Percentiles rank a stretch among this genome's conserved stretches.
phyloP scores from a whole-genome alignment of 2,797 vertebrate species.

The Amblyraja radiata region DNA sequence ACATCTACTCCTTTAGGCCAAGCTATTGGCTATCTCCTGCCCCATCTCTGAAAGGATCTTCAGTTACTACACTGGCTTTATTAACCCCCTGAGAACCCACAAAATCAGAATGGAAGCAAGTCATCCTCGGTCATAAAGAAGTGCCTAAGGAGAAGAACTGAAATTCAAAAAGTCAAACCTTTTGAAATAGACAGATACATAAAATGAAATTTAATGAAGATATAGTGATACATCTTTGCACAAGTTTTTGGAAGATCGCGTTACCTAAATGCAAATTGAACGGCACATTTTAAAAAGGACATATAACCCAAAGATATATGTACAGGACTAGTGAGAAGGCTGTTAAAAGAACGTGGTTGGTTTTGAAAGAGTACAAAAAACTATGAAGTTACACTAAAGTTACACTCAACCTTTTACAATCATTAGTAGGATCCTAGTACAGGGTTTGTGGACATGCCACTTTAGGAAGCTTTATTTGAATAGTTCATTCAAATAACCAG shows the following conservation, averaged over 20 bases:
- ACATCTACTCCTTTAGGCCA: too few species aligned
- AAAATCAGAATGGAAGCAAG: too few species aligned
- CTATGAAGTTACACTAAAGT: background rate
- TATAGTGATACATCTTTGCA: background rate
- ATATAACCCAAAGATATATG: background rate
- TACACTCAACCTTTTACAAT: background rate
- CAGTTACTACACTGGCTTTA: too few species aligned
- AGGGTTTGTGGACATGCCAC: background rate
- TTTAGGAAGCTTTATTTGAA: background rate
- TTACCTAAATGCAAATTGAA: background rate
- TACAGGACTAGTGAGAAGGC: background rate
- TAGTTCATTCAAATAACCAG: too few species aligned
- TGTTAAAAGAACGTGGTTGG: background rate
- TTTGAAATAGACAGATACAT: background rate
- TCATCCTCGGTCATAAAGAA: too few species aligned
- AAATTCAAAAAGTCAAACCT: background rate
- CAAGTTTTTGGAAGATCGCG: background rate
- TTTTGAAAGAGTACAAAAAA: background rate
- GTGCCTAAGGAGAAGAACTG: background rate
- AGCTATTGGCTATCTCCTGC: too few species aligned
- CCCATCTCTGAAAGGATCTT: too few species aligned
- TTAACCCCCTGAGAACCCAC: too few species aligned
- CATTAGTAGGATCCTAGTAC: background rate
- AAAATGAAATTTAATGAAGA: background rate
- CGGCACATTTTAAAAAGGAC: background rate